Conservation (phyloP, 2,888 invertebrate species). For the Drosophila tanythrix region DNA sequence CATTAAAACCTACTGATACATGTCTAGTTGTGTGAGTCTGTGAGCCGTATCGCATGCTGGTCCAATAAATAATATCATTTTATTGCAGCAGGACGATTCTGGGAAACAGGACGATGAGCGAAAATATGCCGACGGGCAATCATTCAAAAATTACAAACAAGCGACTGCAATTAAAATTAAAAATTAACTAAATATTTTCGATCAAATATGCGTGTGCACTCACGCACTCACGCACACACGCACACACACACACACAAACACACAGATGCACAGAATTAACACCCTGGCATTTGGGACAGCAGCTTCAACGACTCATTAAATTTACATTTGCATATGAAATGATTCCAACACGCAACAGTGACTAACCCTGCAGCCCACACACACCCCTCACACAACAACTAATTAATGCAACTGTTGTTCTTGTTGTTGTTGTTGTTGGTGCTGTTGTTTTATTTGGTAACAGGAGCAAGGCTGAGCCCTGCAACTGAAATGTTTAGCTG, state of each 20-base stretch:
- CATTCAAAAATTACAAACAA: constrained; percentile 74
- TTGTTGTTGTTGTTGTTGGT: constrained; percentile 16
- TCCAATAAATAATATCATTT: constrained; percentile 62
- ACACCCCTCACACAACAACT: constrained; percentile 43
- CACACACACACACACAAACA: constrained; percentile 4
- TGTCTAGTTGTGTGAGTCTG: background rate
- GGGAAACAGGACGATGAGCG: constrained; percentile 14
- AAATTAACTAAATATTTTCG: constrained; percentile 75
- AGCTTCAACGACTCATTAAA: constrained; percentile 75
- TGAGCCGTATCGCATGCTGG: constrained; percentile 22
- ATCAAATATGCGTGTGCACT: constrained; percentile 32
- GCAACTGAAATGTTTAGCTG: constrained; percentile 45
- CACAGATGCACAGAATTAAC: constrained; percentile 35
- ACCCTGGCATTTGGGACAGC: constrained; percentile 31
- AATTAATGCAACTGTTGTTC: constrained; percentile 70
- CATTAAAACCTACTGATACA: constrained; percentile 20
- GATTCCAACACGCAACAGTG: constrained; percentile 63
- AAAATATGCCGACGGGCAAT: constrained; percentile 47
- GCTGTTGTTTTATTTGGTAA: constrained; percentile 22
- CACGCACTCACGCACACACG: constrained; percentile 3
- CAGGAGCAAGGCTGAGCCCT: constrained; percentile 44
- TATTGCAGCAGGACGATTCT: constrained; percentile 35
- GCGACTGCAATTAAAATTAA: constrained; percentile 76
- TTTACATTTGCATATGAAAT: constrained; percentile 77
- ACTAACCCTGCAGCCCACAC: constrained; percentile 6